Evolutionary conservation across 2,888 invertebrate genomes (phyloP), one percentile per base, ranked within the genome.

Genomic region (Harpagoxenus sublaevis): DNA sequence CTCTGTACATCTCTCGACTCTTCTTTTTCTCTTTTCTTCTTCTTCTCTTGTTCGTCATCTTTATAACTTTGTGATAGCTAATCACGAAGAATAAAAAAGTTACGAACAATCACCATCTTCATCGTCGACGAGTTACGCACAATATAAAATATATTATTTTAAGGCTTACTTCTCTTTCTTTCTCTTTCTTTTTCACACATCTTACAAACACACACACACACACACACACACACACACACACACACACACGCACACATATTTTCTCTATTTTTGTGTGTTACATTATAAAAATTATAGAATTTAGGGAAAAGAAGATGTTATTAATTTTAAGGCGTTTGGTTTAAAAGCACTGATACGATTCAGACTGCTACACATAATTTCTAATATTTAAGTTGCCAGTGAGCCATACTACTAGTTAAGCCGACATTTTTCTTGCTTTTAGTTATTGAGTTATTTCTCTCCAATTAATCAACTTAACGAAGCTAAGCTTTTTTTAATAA

Each of bases 261-360:
- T 51, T 70, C 2, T 51, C 2, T n/a, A n/a, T 51, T 70, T 51
- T 51, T 12, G 31, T 12, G 31, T 31, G 10, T 51, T 53, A 70
- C 1, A n/a, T 70, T 53, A 51, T n/a, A 31, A 70, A 70, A 51
- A 35, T 70, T 70, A 8, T 15, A 51, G 31, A 70, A 51, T 31
- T 35, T 23, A n/a, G 12, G 8, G 2, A 51, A 23, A 6, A 23
- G 6, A 63, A 63, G n/a, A 35, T 53, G 4, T 39, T 63, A 42
- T 65, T 63, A 42, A 42, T 23, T 65, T 18, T 23, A 65, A 15
- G 12, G 6, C 18, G 18, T 62, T 62, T 35, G 0, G 18, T 18
- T 62, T 35, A 63, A 63, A 8, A 63, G 31, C 31, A 60, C 9
- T 18, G 18, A 39, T 62, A 42, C 12, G 10, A 45, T 45, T 45